These are phyloP conservation scores for Megastigmus dorsalis DNA, from an alignment of 2,888 invertebrate genomes.

Conservation along the genomic window DNA sequence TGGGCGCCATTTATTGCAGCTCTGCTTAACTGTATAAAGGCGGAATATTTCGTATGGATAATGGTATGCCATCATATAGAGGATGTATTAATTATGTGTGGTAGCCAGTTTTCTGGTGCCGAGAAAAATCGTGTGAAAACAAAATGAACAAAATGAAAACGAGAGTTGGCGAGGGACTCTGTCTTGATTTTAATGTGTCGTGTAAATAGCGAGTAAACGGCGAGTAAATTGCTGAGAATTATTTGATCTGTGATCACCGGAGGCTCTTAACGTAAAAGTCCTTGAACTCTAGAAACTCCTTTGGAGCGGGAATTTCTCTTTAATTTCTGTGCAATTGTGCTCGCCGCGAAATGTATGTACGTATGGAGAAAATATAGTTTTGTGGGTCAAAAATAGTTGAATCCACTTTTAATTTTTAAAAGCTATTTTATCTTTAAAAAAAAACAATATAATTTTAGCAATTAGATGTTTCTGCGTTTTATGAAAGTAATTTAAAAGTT, in stretches of 20 bases:
- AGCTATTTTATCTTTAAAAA: no score
- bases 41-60: conserved; percentile 2
- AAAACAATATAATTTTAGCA: no score
- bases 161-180: conserved; percentile 1
- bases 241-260: background rate
- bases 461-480: no score
- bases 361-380: no score
- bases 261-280: background rate
- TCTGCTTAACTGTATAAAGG: background rate
- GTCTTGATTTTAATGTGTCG: no score
- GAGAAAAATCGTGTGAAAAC: background rate
- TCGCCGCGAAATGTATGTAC: no score
- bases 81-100: background rate
- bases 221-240: background rate
- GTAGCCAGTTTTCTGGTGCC: background rate
- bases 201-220: no score
- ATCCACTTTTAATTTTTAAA: no score
- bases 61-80: background rate
- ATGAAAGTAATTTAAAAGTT: no score
- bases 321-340: no score
- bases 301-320: no score
- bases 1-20: background rate
- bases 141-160: background rate
- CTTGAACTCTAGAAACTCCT: background rate
- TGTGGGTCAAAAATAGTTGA: no score